Evolutionary conservation across 2,113 vertebrate species (phyloP).

Genomic region (Toxotes jaculatrix): DNA sequence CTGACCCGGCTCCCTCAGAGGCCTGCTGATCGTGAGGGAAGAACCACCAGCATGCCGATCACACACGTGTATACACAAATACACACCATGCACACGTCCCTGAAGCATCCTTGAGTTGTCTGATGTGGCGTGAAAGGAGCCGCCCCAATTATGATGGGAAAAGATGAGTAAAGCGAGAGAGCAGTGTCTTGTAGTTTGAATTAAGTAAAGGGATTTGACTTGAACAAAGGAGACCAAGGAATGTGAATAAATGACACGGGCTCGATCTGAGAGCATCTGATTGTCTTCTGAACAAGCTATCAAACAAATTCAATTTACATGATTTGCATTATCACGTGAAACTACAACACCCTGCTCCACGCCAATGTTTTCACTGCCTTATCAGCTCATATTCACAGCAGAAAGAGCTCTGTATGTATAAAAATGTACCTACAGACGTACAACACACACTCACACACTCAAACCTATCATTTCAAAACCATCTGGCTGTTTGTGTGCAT

Average conservation of each 20-base stretch:
- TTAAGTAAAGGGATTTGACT: neutral
- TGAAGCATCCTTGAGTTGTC: constrained; percentile 3
- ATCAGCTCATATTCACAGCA: neutral
- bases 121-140: constrained; percentile 9
- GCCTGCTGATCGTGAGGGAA: constrained; percentile 15
- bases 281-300: neutral
- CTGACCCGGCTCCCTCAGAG: neutral
- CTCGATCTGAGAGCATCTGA: neutral
- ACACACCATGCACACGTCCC: neutral
- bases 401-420: neutral
- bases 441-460: neutral
- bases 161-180: neutral
- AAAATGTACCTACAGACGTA: constrained; percentile 1
- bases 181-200: neutral
- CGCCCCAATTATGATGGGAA: constrained; percentile 1
- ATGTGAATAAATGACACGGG: neutral
- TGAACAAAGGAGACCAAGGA: neutral
- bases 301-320: neutral
- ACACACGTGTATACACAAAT: neutral
- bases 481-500: constrained; percentile 17
- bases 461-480: constrained; percentile 10
- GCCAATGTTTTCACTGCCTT: neutral
- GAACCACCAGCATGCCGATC: constrained; percentile 16
- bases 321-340: neutral
- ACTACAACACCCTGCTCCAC: fast-evolving